These are phyloP conservation scores for Papilio glaucus DNA, from an alignment of 1,140 invertebrate species.

Conservation along the genomic window DNA sequence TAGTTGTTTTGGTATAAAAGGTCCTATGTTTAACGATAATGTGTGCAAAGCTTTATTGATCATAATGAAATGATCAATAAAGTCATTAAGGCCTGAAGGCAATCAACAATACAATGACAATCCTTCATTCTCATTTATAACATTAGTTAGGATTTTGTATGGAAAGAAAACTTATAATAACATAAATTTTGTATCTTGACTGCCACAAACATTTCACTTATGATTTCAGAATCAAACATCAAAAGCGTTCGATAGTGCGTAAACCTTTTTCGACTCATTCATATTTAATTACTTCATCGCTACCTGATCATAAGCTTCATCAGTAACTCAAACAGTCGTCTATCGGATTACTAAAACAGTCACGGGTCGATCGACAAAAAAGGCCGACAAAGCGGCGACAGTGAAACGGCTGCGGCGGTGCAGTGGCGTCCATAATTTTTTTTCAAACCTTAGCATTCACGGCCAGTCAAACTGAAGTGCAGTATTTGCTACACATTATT, in stretches of 20 bases:
- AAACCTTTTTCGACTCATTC: conserved; percentile 36
- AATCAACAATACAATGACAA: too few species aligned
- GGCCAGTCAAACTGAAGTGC: neutral
- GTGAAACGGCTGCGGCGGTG: conserved; percentile 46
- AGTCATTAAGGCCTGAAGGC: too few species aligned
- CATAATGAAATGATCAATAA: too few species aligned
- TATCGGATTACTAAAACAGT: conserved; percentile 77
- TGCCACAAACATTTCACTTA: neutral
- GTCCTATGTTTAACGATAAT: too few species aligned
- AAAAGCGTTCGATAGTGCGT: neutral
- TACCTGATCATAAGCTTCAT: conserved; percentile 62
- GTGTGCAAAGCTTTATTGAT: too few species aligned
- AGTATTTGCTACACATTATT: neutral
- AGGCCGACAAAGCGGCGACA: conserved; percentile 68
- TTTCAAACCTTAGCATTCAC: conserved; percentile 48
- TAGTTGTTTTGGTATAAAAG: too few species aligned
- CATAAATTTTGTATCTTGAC: neutral
- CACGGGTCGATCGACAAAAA: conserved; percentile 69
- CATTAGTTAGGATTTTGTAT: too few species aligned
- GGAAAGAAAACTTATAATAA: too few species aligned
- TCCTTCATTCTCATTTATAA: too few species aligned
- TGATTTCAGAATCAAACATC: neutral
- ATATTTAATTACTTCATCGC: conserved; percentile 69
- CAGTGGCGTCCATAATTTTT: conserved; percentile 59
- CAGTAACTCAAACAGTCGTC: conserved; percentile 56